A percentile compares a stretch with the other conserved stretches of the same genome.
Evolutionary conservation across 2,113 vertebrate species (phyloP).

Genomic region (Austrofundulus limnaeus): DNA sequence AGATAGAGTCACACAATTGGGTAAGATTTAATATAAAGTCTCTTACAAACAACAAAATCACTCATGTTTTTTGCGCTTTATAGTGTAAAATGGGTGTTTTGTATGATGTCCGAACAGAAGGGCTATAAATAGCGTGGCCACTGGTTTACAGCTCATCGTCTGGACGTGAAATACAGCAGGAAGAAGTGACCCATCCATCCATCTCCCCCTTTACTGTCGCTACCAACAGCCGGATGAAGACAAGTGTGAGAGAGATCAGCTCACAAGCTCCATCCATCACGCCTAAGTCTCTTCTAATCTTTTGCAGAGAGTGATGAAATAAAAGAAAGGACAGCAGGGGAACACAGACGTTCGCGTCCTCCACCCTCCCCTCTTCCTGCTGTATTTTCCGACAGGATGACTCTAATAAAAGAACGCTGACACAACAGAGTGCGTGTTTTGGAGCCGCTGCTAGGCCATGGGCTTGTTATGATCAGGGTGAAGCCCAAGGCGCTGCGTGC

Average conservation of each 20-base stretch:
- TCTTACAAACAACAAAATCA: slow-evolving; percentile 29
- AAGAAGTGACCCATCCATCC: slow-evolving; percentile 46
- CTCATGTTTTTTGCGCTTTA: slow-evolving; percentile 29
- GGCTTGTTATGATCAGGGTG: slow-evolving; percentile 71
- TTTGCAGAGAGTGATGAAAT: slow-evolving; percentile 48
- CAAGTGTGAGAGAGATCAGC: slow-evolving; percentile 64
- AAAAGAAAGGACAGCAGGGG: slow-evolving; percentile 35
- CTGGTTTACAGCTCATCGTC: slow-evolving; percentile 5
- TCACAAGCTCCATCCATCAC: slow-evolving; percentile 68
- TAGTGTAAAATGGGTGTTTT: slow-evolving; percentile 27
- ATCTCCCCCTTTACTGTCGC: slow-evolving; percentile 57
- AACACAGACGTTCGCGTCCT: slow-evolving; percentile 24
- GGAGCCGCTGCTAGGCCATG: slow-evolving; percentile 52
- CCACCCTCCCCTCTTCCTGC: slow-evolving; percentile 28
- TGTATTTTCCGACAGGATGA: slow-evolving; percentile 62
- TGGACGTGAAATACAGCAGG: slow-evolving; percentile 30
- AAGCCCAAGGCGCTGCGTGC: slow-evolving; percentile 56
- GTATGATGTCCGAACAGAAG: slow-evolving; percentile 17
- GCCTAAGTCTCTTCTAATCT: slow-evolving; percentile 65
- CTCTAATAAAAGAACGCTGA: slow-evolving; percentile 72
- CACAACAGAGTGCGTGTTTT: slow-evolving; percentile 59
- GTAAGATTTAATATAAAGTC: slow-evolving; percentile 19
- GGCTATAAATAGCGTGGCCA: slow-evolving; percentile 16
- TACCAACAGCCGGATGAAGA: slow-evolving; percentile 62
- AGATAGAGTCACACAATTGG: slow-evolving; percentile 14